These are phyloP conservation scores for Lanistes nyassanus DNA, from an alignment of 1,140 invertebrate species.

Conservation along the genomic window DNA sequence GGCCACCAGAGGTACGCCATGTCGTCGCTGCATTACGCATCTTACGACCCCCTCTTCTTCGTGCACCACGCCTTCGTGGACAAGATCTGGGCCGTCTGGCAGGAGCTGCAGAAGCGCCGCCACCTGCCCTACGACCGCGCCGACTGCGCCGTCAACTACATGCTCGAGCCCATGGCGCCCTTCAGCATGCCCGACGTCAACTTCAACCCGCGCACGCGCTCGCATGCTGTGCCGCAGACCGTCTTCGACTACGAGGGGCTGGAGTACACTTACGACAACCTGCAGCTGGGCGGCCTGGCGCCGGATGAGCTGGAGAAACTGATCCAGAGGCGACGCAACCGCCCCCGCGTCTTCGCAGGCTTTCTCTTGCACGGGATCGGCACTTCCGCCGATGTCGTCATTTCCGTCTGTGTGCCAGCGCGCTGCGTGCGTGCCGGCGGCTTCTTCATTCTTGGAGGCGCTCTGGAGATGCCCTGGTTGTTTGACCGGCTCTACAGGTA, in stretches of 20 bases:
- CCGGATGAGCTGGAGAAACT: slow-evolving; percentile 27
- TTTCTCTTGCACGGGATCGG: slow-evolving; percentile 33
- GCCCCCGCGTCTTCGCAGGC: slow-evolving; percentile 34
- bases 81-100: slow-evolving; percentile 40
- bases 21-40: slow-evolving; percentile 32
- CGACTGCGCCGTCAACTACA: slow-evolving; percentile 36
- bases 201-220: slow-evolving; percentile 12
- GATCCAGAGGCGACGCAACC: slow-evolving; percentile 17
- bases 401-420: slow-evolving; percentile 15
- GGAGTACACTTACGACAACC: slow-evolving; percentile 34
- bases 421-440: slow-evolving; percentile 17
- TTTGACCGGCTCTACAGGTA: slow-evolving; percentile 27
- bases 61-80: slow-evolving; percentile 32
- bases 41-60: slow-evolving; percentile 38
- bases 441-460: slow-evolving; percentile 25
- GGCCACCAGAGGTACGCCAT: slow-evolving; percentile 31
- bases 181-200: slow-evolving; percentile 27
- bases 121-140: slow-evolving; percentile 26
- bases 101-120: slow-evolving; percentile 40
- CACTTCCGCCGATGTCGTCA: slow-evolving; percentile 31
- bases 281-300: slow-evolving; percentile 21
- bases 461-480: slow-evolving; percentile 29
- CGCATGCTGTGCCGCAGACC: slow-evolving; percentile 31
- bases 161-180: slow-evolving; percentile 34
- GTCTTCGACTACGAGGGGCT: slow-evolving; percentile 37